Percentiles rank a stretch among this genome's conserved stretches.
phyloP scores from a whole-genome alignment of 1,140 invertebrate genomes.

The Calliopsis andreniformis region DNA sequence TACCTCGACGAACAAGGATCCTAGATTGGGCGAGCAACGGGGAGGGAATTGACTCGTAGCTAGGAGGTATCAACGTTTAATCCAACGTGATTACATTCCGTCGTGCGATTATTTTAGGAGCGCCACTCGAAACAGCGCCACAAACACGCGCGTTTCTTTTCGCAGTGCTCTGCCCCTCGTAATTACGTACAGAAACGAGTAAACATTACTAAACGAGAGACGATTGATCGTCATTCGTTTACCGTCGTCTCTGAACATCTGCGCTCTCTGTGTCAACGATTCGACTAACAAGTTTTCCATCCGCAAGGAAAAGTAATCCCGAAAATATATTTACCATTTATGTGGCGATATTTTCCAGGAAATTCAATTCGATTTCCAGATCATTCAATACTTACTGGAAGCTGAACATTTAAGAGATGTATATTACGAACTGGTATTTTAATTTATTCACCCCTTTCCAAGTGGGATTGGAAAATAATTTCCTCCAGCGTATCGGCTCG shows the following conservation, averaged over 20 bases:
- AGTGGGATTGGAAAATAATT: not conserved
- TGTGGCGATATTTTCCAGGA: too few species aligned
- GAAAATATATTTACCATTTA: constrained; percentile 5
- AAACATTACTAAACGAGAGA: constrained; percentile 15
- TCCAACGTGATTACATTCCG: constrained; percentile 51
- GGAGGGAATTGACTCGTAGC: constrained; percentile 45
- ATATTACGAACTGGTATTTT: too few species aligned
- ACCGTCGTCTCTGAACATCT: not conserved
- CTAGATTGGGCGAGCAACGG: not conserved
- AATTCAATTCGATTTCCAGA: too few species aligned
- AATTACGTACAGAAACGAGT: constrained; percentile 35
- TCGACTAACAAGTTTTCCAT: constrained; percentile 4
- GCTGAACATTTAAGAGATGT: too few species aligned
- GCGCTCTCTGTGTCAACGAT: not conserved
- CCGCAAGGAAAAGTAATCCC: not conserved
- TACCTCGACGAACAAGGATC: constrained; percentile 37
- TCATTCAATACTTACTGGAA: too few species aligned
- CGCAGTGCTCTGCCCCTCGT: constrained; percentile 38
- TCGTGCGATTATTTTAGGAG: constrained; percentile 52
- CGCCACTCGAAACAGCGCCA: constrained; percentile 17
- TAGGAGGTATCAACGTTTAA: constrained; percentile 55
- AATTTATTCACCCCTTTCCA: too few species aligned
- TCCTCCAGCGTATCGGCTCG: not conserved
- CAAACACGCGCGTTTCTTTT: constrained; percentile 47
- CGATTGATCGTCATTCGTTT: constrained; percentile 21